These are phyloP conservation scores for Passerculus sandwichensis DNA, from an alignment of 2,797 vertebrate species.

Conservation along the genomic window DNA sequence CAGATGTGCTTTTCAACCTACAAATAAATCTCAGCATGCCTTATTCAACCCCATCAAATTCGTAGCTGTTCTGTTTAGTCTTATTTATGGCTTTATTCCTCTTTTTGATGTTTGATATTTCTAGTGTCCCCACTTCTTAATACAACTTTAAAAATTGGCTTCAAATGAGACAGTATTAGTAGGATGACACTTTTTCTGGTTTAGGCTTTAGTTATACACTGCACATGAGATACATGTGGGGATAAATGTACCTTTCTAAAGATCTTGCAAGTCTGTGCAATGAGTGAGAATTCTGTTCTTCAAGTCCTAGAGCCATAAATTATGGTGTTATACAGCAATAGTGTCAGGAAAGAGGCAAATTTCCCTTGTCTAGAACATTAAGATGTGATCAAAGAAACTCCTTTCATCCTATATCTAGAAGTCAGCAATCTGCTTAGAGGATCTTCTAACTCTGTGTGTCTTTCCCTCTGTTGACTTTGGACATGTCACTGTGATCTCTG, in stretches of 20 bases:
- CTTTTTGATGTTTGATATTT: background rate
- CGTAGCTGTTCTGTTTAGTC: background rate
- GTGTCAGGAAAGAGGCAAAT: background rate
- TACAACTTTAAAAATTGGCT: background rate
- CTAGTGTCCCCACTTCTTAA: no score
- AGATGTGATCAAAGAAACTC: rapidly evolving
- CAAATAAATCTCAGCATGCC: background rate
- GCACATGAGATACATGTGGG: background rate
- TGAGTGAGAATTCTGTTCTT: background rate
- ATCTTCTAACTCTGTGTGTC: background rate
- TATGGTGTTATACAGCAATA: background rate
- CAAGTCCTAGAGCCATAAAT: background rate
- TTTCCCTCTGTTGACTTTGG: background rate
- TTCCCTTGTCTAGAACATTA: background rate
- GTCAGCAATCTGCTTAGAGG: background rate
- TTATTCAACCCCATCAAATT: background rate
- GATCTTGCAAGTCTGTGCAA: background rate
- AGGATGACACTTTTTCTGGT: background rate
- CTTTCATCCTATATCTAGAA: background rate
- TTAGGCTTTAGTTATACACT: background rate
- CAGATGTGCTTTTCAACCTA: background rate
- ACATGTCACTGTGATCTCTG: background rate
- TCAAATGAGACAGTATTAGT: background rate
- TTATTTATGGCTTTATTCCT: background rate
- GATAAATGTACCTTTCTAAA: background rate